Conservation (phyloP, 2,888 invertebrate species). For the Melieria omissa region DNA sequence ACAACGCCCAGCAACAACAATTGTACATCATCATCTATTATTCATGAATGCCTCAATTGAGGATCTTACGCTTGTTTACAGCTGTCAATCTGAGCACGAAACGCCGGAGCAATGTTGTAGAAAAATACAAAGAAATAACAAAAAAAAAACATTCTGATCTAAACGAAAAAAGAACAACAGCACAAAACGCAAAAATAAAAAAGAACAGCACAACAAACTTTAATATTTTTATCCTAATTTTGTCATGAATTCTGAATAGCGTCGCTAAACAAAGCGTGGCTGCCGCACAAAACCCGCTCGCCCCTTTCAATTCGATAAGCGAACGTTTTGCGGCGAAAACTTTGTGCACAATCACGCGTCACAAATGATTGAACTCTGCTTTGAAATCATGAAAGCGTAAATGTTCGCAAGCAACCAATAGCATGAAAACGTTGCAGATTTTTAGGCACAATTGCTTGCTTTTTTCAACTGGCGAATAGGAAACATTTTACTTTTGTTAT, state of each 20-base stretch:
- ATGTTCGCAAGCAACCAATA: no score
- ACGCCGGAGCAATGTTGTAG: neutral
- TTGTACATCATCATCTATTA: slow-evolving; percentile 16
- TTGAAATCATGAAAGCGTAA: no score
- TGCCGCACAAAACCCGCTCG: neutral
- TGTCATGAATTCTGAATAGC: slow-evolving; percentile 19
- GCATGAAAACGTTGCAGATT: no score
- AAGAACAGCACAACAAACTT: slow-evolving; percentile 2
- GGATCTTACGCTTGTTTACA: slow-evolving; percentile 26
- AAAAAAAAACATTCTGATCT: neutral
- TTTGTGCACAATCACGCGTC: neutral
- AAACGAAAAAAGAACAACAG: neutral
- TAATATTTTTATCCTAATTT: slow-evolving; percentile 4
- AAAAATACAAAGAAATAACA: neutral
- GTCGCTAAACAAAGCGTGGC: slow-evolving; percentile 7
- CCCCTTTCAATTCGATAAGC: no score
- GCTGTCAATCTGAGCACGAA: slow-evolving; percentile 14
- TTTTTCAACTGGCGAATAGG: no score
- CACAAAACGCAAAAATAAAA: neutral
- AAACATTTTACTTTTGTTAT: no score
- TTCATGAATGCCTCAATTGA: slow-evolving; percentile 24
- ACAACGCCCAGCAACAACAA: neutral
- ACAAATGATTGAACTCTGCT: neutral
- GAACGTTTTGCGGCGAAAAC: neutral
- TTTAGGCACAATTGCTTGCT: no score